phyloP scores from a whole-genome alignment of 2,113 vertebrate genomes.

The Hassar affinis region DNA sequence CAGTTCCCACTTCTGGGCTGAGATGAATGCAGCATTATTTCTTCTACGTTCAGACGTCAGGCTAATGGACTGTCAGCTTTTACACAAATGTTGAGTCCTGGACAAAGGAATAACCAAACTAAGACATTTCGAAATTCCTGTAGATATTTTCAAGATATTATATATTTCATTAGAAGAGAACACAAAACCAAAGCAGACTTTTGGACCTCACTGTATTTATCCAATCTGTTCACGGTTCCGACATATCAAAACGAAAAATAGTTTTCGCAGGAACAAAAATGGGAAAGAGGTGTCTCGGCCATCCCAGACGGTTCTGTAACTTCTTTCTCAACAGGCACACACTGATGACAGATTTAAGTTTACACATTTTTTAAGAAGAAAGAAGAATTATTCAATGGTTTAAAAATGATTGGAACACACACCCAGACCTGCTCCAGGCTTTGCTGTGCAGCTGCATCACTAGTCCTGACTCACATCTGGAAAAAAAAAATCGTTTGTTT shows the following conservation, averaged over 20 bases:
- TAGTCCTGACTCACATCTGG: background rate
- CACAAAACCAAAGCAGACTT: background rate
- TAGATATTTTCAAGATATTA: background rate
- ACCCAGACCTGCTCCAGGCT: background rate
- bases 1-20: background rate
- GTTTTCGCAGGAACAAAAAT: background rate
- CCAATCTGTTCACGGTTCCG: background rate
- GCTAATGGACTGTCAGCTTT: background rate
- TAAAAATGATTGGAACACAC: background rate
- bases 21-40: background rate
- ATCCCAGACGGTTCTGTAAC: background rate
- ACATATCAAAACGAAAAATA: background rate
- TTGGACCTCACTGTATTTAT: background rate
- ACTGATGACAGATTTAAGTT: background rate
- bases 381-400: background rate
- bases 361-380: background rate
- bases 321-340: too few relatives aligned
- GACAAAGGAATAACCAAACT: too few relatives aligned
- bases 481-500: background rate
- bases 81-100: background rate
- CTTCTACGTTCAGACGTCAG: background rate
- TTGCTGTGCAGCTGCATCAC: background rate
- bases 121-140: too few relatives aligned
- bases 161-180: background rate
- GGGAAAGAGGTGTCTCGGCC: background rate